Evolutionary conservation across 2,113 vertebrate genomes (phyloP).

Genomic region (Uropsilus gracilis): DNA sequence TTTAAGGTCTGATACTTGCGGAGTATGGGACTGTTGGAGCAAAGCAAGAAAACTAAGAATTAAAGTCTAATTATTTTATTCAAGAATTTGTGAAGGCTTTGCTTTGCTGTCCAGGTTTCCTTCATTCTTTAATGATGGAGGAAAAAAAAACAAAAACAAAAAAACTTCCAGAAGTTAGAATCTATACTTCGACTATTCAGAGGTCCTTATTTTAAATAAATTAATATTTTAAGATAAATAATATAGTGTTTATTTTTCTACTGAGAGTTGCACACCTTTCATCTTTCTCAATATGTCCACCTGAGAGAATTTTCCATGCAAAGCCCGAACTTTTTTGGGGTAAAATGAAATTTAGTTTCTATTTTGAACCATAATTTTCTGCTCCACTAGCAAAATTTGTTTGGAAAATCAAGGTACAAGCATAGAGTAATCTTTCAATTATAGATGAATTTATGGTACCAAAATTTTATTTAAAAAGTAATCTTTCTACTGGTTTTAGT

Average conservation of each 20-base stretch:
- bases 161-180: not conserved
- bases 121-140: not conserved
- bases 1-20: not conserved
- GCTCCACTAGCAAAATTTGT: conserved; percentile 41
- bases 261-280: conserved; percentile 60
- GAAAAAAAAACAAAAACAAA: not conserved
- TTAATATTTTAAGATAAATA: conserved; percentile 54
- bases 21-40: not conserved
- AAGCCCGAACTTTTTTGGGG: conserved; percentile 55
- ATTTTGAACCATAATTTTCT: conserved; percentile 35
- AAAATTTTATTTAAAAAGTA: conserved; percentile 23
- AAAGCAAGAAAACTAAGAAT: not conserved
- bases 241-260: conserved; percentile 62
- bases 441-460: not conserved
- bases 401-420: conserved; percentile 29
- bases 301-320: conserved; percentile 57
- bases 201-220: conserved; percentile 69
- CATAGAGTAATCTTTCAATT: conserved; percentile 16
- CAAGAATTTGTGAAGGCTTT: not conserved
- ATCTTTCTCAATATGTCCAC: conserved; percentile 61
- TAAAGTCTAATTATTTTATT: not conserved
- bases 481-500: not conserved
- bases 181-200: not conserved
- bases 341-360: conserved; percentile 22
- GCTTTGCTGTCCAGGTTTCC: not conserved